phyloP scores from a whole-genome alignment of 2,113 vertebrate species.

The Pelecanus crispus region DNA sequence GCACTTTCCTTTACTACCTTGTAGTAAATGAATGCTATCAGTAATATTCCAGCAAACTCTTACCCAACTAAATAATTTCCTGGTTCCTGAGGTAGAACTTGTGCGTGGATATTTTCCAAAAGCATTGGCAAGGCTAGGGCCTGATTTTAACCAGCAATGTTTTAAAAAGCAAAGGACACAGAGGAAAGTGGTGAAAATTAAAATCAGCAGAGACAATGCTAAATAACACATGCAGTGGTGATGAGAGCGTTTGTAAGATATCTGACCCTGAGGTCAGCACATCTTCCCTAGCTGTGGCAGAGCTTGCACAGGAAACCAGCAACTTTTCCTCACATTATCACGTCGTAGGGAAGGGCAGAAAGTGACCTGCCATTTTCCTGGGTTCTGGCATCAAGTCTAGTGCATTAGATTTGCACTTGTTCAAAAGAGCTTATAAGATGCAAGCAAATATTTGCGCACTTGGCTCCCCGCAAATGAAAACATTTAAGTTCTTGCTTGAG shows the following conservation, averaged over 20 bases:
- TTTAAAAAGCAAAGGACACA: background rate
- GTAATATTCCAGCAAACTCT: background rate
- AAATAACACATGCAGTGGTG: background rate
- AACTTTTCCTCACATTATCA: background rate
- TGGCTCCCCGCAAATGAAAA: background rate
- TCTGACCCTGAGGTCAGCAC: background rate
- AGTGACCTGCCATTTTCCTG: background rate
- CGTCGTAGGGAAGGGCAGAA: fast-evolving
- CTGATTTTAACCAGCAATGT: fast-evolving
- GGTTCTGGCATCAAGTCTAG: background rate
- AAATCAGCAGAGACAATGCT: background rate
- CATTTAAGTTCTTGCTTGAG: background rate
- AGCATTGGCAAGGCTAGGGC: background rate
- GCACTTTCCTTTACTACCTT: background rate
- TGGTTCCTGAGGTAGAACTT: background rate
- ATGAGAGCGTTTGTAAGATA: background rate
- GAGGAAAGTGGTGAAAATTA: background rate
- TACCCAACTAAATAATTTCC: background rate
- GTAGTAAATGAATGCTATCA: background rate
- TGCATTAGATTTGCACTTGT: background rate
- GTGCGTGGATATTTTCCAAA: background rate
- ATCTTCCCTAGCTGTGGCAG: background rate
- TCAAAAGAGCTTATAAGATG: background rate
- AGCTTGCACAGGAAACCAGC: background rate
- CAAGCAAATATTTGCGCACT: background rate